A percentile compares a stretch with the other conserved stretches of the same genome.
These are phyloP conservation scores for Halesus radiatus DNA, from an alignment of 1,140 invertebrate genomes.

Conservation along the genomic window DNA sequence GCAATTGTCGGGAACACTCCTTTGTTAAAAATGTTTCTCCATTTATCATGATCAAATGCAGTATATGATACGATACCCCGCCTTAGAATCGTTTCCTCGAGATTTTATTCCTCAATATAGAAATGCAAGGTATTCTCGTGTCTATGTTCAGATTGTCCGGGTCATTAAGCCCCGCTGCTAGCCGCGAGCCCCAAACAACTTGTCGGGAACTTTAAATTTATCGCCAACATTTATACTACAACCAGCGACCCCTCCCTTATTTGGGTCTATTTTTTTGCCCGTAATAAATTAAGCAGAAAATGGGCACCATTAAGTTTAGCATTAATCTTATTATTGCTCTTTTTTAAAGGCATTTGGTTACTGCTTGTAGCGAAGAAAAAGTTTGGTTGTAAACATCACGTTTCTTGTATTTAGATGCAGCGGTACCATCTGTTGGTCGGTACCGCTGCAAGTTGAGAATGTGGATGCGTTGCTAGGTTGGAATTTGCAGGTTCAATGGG, in stretches of 20 bases:
- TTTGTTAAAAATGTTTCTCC: no score
- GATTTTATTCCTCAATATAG: no score
- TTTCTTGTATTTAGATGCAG: no score
- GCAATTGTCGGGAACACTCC: no score
- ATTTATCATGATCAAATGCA: no score
- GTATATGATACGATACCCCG: no score
- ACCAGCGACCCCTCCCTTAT: neutral
- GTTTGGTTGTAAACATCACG: neutral
- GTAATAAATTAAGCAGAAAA: neutral
- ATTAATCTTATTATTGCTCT: neutral
- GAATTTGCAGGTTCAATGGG: no score
- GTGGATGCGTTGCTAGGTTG: no score
- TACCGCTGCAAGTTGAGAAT: no score
- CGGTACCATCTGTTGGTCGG: no score
- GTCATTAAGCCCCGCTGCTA: neutral
- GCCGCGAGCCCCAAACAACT: constrained; percentile 12
- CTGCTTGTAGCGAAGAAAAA: neutral
- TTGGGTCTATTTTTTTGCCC: neutral
- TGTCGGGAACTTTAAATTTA: constrained; percentile 30
- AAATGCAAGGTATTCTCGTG: constrained; percentile 21
- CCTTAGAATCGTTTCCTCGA: no score
- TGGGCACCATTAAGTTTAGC: neutral
- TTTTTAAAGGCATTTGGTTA: neutral
- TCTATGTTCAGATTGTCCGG: neutral
- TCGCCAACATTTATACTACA: neutral